Conservation (phyloP, 2,888 invertebrate species). For the Hyalella azteca region DNA sequence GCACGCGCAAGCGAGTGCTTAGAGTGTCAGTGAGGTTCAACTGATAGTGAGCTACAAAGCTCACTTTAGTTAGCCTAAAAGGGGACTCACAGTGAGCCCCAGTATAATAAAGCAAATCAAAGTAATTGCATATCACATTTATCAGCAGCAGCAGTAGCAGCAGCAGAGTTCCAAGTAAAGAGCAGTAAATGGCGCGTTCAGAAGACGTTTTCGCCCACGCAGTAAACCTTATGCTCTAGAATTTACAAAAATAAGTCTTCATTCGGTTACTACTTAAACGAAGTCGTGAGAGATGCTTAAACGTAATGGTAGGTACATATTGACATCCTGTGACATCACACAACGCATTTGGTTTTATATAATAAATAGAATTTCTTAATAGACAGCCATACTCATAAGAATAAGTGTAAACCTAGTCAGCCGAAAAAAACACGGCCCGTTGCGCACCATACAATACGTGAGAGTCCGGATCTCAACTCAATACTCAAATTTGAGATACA, state of each 20-base stretch:
- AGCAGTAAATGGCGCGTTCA: too few relatives aligned
- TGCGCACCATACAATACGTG: background rate
- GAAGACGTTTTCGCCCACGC: too few relatives aligned
- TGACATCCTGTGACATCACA: conserved; percentile 37
- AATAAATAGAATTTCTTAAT: conserved; percentile 35
- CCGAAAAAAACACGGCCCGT: conserved; percentile 4
- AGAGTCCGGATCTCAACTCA: background rate
- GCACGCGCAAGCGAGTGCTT: too few relatives aligned
- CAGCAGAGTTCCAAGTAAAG: too few relatives aligned
- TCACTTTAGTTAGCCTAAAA: too few relatives aligned
- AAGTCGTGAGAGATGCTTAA: conserved; percentile 36
- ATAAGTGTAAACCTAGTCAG: background rate
- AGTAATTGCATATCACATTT: too few relatives aligned
- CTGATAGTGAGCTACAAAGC: too few relatives aligned
- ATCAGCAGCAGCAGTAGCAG: too few relatives aligned
- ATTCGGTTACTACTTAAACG: conserved; percentile 32
- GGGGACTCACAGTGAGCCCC: too few relatives aligned
- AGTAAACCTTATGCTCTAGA: conserved; percentile 15
- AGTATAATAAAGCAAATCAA: too few relatives aligned
- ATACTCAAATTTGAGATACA: too few relatives aligned
- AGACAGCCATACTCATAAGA: conserved; percentile 13
- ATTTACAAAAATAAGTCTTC: conserved; percentile 37
- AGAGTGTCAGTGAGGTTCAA: too few relatives aligned
- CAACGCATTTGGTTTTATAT: conserved; percentile 26
- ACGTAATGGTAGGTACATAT: conserved; percentile 33